Conservation (phyloP, 2,888 invertebrate species). For the Conops quadrifasciatus region DNA sequence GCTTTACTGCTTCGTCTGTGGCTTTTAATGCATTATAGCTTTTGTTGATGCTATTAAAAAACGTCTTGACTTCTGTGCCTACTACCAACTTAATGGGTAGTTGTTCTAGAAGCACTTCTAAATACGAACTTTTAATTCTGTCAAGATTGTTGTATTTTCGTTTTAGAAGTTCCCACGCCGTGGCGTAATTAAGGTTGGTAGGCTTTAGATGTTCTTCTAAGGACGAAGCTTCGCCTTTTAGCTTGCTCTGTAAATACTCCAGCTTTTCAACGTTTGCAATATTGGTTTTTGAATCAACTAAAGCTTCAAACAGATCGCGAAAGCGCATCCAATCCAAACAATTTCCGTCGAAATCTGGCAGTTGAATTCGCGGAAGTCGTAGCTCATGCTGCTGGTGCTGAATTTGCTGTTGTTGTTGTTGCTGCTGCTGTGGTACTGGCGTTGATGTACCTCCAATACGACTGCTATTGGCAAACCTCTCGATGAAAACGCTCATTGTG, state of each 20-base stretch:
- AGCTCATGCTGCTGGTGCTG: too few relatives aligned
- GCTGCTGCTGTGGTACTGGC: neutral
- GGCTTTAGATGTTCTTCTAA: slow-evolving; percentile 35
- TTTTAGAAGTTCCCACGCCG: slow-evolving; percentile 35
- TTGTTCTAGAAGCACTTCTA: slow-evolving; percentile 34
- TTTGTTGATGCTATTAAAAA: slow-evolving; percentile 31
- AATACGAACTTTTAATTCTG: slow-evolving; percentile 33
- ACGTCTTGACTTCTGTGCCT: slow-evolving; percentile 24
- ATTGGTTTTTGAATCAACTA: slow-evolving; percentile 27
- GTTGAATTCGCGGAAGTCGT: too few relatives aligned
- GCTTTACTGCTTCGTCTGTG: slow-evolving; percentile 22
- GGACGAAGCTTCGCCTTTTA: too few relatives aligned
- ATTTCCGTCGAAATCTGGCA: too few relatives aligned
- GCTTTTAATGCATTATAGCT: slow-evolving; percentile 32
- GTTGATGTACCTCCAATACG: neutral
- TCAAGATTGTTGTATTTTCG: slow-evolving; percentile 37
- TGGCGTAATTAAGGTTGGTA: slow-evolving; percentile 36
- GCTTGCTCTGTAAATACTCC: slow-evolving; percentile 35
- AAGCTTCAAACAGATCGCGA: slow-evolving; percentile 32
- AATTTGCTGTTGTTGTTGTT: too few relatives aligned
- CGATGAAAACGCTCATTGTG: slow-evolving; percentile 19
- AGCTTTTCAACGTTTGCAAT: slow-evolving; percentile 33
- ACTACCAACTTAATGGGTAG: slow-evolving; percentile 23
- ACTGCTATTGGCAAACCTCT: slow-evolving; percentile 9
- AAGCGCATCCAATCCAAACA: too few relatives aligned